These are phyloP conservation scores for Marasmarcha lunaedactyla DNA, from an alignment of 2,888 invertebrate species.

Conservation along the genomic window DNA sequence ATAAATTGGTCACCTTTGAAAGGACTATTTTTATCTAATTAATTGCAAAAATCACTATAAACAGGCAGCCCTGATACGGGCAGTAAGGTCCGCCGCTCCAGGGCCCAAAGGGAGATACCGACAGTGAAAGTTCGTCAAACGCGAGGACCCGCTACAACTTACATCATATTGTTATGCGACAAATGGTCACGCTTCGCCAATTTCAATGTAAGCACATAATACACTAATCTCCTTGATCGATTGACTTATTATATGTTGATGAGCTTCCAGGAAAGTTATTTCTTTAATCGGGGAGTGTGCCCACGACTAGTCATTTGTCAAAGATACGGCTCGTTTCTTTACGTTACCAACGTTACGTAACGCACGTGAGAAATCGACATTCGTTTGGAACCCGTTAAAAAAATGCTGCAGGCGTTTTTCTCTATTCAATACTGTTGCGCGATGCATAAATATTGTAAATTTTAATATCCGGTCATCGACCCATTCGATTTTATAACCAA, in stretches of 20 bases:
- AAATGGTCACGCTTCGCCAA: slow-evolving; percentile 43
- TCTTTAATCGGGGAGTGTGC: slow-evolving; percentile 26
- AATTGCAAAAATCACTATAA: too few species aligned
- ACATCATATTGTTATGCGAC: slow-evolving; percentile 35
- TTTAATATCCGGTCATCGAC: slow-evolving; percentile 40
- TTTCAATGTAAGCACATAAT: slow-evolving; percentile 46
- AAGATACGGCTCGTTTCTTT: slow-evolving; percentile 36
- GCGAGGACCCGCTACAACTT: neutral
- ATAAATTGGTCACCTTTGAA: too few species aligned
- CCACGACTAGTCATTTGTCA: slow-evolving; percentile 32
- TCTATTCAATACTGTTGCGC: slow-evolving; percentile 39
- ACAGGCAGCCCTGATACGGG: too few species aligned
- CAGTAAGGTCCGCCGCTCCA: neutral
- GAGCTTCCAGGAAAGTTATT: slow-evolving; percentile 41
- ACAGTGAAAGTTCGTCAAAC: slow-evolving; percentile 37
- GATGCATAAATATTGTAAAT: slow-evolving; percentile 25
- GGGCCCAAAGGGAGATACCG: slow-evolving; percentile 17
- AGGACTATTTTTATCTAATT: too few species aligned
- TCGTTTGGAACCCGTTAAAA: neutral
- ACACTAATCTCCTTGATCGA: slow-evolving; percentile 54
- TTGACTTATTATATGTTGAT: slow-evolving; percentile 53
- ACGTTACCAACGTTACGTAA: slow-evolving; percentile 30
- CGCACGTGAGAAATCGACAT: slow-evolving; percentile 7
- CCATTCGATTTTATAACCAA: slow-evolving; percentile 46
- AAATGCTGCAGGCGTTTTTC: slow-evolving; percentile 52